Evolutionary conservation across 2,113 vertebrate species (phyloP).

Genomic region (Equus przewalskii): DNA sequence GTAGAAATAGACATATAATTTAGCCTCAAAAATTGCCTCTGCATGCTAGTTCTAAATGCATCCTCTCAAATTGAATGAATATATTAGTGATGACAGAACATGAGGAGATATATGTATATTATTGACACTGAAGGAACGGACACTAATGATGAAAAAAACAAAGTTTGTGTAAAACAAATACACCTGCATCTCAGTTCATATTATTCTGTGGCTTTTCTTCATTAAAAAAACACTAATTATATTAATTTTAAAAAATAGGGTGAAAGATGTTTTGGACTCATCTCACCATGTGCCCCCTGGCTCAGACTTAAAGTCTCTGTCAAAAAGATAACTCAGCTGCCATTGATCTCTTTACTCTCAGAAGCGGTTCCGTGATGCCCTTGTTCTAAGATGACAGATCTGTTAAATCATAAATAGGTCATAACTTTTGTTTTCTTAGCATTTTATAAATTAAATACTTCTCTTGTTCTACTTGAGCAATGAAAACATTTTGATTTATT

Average conservation of each 20-base stretch:
- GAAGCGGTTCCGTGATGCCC: not conserved
- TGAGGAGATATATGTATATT: not conserved
- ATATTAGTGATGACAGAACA: not conserved
- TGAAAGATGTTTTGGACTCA: not conserved
- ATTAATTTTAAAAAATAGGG: not conserved
- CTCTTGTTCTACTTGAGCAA: not conserved
- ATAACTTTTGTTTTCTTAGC: not conserved
- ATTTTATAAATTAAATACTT: conserved; percentile 25
- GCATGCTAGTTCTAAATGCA: not conserved
- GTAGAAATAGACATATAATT: not conserved
- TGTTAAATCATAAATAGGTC: not conserved
- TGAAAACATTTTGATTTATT: not conserved
- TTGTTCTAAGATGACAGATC: not conserved
- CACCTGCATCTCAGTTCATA: not conserved
- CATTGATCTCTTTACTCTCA: not conserved
- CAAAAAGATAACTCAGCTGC: not conserved
- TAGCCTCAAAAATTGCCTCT: not conserved
- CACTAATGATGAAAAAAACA: not conserved
- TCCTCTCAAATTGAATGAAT: not conserved
- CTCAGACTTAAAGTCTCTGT: not conserved
- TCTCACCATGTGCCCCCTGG: not conserved
- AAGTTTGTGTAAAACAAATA: not conserved
- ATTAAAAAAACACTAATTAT: not conserved
- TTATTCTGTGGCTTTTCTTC: not conserved
- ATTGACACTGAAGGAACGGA: not conserved